These are phyloP conservation scores for Halictus rubicundus DNA, from an alignment of 1,140 invertebrate species.

Conservation along the genomic window DNA sequence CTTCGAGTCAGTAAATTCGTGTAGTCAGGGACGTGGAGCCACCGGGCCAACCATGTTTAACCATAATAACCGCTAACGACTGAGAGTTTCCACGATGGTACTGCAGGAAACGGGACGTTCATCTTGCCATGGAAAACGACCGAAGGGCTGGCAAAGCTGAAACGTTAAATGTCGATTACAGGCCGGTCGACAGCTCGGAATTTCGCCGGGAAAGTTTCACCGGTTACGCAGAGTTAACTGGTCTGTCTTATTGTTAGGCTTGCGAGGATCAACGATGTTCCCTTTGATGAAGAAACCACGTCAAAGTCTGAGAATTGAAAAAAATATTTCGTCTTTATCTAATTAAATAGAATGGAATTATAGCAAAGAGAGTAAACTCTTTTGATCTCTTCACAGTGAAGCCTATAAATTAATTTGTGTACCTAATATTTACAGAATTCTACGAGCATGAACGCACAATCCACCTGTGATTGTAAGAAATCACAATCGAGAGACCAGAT, in stretches of 20 bases:
- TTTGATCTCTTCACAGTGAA: no score
- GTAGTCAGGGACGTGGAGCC: constrained; percentile 1
- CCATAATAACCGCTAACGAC: constrained; percentile 70
- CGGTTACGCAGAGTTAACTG: neutral
- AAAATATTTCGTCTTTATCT: no score
- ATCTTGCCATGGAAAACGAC: constrained; percentile 53
- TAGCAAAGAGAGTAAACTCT: no score
- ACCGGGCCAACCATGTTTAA: constrained; percentile 57
- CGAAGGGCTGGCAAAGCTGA: constrained; percentile 59
- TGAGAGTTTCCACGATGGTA: constrained; percentile 63
- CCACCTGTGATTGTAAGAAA: no score
- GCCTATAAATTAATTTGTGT: no score
- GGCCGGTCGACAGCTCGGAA: constrained; percentile 43
- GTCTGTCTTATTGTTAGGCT: neutral
- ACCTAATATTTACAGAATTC: no score
- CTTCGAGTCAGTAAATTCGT: constrained; percentile 56
- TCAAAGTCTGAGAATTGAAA: neutral
- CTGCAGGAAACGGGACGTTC: constrained; percentile 47
- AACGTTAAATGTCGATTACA: constrained; percentile 69
- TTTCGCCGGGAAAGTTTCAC: constrained; percentile 53
- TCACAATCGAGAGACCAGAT: no score
- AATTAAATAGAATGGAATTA: no score
- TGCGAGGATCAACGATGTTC: neutral
- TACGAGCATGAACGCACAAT: no score
- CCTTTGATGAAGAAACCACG: neutral